Evolutionary conservation across 2,797 vertebrate genomes (phyloP).

Genomic region (Muraenolepis orangiensis): DNA sequence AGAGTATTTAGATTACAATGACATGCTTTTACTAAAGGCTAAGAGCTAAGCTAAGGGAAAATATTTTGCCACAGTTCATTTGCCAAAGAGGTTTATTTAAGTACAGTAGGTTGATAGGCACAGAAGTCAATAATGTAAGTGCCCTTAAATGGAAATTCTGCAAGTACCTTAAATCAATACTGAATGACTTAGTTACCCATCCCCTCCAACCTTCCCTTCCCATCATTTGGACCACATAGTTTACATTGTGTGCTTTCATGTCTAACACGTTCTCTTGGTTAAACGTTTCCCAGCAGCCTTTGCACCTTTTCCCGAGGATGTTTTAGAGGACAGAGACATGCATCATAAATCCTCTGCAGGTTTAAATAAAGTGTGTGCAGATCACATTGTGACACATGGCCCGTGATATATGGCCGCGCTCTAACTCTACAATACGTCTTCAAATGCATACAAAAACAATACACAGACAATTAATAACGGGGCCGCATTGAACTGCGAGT

Average conservation of each 20-base stretch:
- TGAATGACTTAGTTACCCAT: neutral
- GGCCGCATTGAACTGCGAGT: too few relatives aligned
- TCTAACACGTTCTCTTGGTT: neutral
- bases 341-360: neutral
- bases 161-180: neutral
- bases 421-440: too few relatives aligned
- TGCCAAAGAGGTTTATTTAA: neutral
- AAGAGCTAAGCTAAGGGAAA: too few relatives aligned
- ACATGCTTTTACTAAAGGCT: neutral
- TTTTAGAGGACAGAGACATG: conserved; percentile 6
- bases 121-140: neutral
- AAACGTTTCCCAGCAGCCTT: neutral
- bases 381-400: neutral
- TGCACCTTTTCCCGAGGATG: neutral
- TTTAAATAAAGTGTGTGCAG: conserved; percentile 1
- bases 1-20: too few relatives aligned
- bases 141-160: too few relatives aligned
- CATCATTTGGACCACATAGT: neutral
- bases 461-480: too few relatives aligned
- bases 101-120: neutral
- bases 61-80: neutral
- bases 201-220: neutral
- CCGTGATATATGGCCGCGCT: neutral
- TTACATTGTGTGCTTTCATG: neutral
- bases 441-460: too few relatives aligned